Percentiles rank a stretch among this genome's conserved stretches.
Evolutionary conservation across 2,888 invertebrate genomes (phyloP).

Genomic region (Caenorhabditis angaria): DNA sequence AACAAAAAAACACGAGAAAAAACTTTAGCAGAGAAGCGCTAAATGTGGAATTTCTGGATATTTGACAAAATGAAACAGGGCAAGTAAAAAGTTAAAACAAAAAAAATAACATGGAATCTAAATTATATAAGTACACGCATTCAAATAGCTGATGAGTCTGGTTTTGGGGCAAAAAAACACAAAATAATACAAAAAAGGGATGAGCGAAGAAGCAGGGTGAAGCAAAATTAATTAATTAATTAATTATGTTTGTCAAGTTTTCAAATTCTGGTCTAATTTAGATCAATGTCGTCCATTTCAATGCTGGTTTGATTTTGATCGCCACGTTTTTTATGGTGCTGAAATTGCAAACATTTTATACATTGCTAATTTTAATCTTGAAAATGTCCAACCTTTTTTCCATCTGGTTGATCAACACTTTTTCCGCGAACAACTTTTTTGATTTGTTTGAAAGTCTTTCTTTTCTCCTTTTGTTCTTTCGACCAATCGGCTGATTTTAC

Average conservation of each 20-base stretch:
- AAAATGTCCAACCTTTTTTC: slow-evolving; percentile 18
- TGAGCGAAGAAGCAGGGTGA: slow-evolving; percentile 15
- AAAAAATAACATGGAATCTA: neutral
- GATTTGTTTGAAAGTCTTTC: slow-evolving; percentile 59
- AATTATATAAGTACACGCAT: neutral
- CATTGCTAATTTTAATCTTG: neutral
- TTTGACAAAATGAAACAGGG: slow-evolving; percentile 8
- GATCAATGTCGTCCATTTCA: slow-evolving; percentile 44
- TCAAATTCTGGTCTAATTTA: slow-evolving; percentile 16
- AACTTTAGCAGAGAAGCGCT: slow-evolving; percentile 46
- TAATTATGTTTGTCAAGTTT: too few relatives aligned
- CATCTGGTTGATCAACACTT: slow-evolving; percentile 41
- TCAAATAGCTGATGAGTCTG: neutral
- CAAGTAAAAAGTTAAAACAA: slow-evolving; percentile 6
- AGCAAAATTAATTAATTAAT: too few relatives aligned
- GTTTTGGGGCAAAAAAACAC: slow-evolving; percentile 11
- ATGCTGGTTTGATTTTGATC: slow-evolving; percentile 30
- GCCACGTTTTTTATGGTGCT: slow-evolving; percentile 23
- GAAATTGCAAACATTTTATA: neutral
- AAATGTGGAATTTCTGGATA: slow-evolving; percentile 24
- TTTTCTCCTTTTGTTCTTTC: slow-evolving; percentile 56
- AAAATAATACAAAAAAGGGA: slow-evolving; percentile 10
- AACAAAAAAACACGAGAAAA: slow-evolving; percentile 18
- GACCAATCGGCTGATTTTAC: slow-evolving; percentile 40
- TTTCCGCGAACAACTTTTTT: slow-evolving; percentile 51